Conservation (phyloP, 2,888 invertebrate species). For the Thymelicus acteon region DNA sequence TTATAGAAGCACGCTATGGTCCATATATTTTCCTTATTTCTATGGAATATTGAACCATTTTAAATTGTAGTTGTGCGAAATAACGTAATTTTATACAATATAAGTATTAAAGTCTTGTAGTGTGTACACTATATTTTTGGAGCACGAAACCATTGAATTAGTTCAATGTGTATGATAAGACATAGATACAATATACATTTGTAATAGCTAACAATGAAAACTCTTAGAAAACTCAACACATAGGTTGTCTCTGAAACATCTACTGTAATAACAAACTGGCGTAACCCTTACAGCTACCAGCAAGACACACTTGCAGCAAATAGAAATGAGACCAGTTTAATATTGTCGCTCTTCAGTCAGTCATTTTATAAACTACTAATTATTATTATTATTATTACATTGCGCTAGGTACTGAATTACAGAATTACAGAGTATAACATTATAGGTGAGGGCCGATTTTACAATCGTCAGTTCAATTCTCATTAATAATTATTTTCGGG, state of each 20-base stretch:
- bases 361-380: constrained; percentile 60
- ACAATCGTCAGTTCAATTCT: background rate
- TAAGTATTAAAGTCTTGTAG: constrained; percentile 29
- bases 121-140: constrained; percentile 27
- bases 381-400: constrained; percentile 49
- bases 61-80: constrained; percentile 30
- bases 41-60: constrained; percentile 21
- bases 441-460: constrained; percentile 13
- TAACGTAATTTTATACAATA: constrained; percentile 12
- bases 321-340: constrained; percentile 71
- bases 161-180: constrained; percentile 15
- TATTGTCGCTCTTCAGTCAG: constrained; percentile 81
- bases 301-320: constrained; percentile 58
- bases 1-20: constrained; percentile 32
- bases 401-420: constrained; percentile 63
- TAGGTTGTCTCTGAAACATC: constrained; percentile 42
- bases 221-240: constrained; percentile 56
- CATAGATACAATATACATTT: constrained; percentile 52
- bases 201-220: constrained; percentile 64
- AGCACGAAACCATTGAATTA: constrained; percentile 30
- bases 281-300: constrained; percentile 53
- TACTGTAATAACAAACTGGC: constrained; percentile 50
- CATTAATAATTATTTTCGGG: too few species aligned
- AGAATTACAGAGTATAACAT: constrained; percentile 51
- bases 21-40: constrained; percentile 32